Evolutionary conservation across 2,888 invertebrate genomes (phyloP).

Genomic region (Antitype chi): DNA sequence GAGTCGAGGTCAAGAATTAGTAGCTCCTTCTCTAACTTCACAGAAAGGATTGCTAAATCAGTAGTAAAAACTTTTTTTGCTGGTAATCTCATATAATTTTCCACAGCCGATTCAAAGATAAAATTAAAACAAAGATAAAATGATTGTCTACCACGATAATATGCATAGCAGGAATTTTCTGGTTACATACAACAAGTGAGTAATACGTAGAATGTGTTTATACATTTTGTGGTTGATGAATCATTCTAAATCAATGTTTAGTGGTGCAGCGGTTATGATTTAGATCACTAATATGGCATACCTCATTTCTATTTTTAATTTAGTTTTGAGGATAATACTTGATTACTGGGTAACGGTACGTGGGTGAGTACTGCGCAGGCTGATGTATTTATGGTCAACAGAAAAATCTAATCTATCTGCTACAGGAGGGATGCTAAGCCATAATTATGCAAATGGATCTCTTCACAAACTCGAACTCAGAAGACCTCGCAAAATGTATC

Average conservation of each 20-base stretch:
- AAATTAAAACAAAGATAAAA: not conserved
- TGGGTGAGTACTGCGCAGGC: not conserved
- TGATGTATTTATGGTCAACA: not conserved
- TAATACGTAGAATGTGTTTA: slow-evolving; percentile 19
- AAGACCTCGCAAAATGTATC: not conserved
- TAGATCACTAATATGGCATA: slow-evolving; percentile 10
- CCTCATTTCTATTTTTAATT: slow-evolving; percentile 7
- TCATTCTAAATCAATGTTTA: slow-evolving; percentile 38
- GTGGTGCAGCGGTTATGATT: slow-evolving; percentile 7
- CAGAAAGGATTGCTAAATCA: not conserved
- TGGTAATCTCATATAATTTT: not conserved
- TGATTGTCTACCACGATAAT: slow-evolving; percentile 16
- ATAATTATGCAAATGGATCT: too few species aligned
- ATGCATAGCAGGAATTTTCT: slow-evolving; percentile 10
- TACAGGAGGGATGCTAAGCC: not conserved
- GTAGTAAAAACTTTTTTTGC: not conserved
- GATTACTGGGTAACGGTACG: not conserved
- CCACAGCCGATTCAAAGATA: not conserved
- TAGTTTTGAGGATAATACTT: slow-evolving; percentile 3
- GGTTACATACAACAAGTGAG: slow-evolving; percentile 5
- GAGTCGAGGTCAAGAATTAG: too few species aligned
- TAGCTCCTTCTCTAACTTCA: not conserved
- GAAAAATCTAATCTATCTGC: not conserved
- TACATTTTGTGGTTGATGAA: slow-evolving; percentile 25
- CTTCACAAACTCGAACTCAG: not conserved